Conservation (phyloP, 2,888 invertebrate species). For the Polietes domitor region DNA sequence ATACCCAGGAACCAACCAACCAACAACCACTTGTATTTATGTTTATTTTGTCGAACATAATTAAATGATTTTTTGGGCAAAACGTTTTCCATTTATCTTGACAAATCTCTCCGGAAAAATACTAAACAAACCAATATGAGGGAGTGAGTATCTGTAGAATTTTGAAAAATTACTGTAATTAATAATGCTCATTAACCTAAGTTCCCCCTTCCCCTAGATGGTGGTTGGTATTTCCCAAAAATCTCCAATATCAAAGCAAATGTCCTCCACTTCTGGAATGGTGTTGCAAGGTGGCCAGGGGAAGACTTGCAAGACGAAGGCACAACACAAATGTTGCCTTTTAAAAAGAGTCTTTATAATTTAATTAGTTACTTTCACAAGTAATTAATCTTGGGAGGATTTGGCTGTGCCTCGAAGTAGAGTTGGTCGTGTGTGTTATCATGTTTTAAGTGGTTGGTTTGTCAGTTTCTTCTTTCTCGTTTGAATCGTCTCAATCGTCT, state of each 20-base stretch:
- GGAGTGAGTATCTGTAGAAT: background rate
- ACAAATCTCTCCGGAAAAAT: constrained; percentile 17
- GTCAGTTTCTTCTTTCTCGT: constrained; percentile 17
- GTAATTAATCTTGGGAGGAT: constrained; percentile 60
- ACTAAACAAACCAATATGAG: constrained; percentile 3
- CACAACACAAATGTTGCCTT: background rate
- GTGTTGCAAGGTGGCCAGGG: background rate
- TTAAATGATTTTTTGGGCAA: constrained; percentile 49
- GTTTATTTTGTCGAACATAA: constrained; percentile 19
- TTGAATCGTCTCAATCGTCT: no score
- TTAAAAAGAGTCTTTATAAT: constrained; percentile 39
- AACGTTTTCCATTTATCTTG: constrained; percentile 42
- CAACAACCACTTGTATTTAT: constrained; percentile 45
- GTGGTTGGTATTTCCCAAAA: constrained; percentile 25
- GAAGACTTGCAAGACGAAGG: background rate
- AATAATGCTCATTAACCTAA: constrained; percentile 60
- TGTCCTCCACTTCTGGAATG: background rate
- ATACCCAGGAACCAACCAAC: background rate
- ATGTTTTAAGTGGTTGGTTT: constrained; percentile 54
- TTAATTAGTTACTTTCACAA: constrained; percentile 62
- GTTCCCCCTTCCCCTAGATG: constrained; percentile 43
- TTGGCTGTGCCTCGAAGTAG: background rate
- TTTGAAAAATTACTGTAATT: constrained; percentile 61
- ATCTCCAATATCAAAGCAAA: constrained; percentile 28
- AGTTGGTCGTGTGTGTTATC: constrained; percentile 21